These are phyloP conservation scores for Drosophila lacteicornis DNA, from an alignment of 1,140 invertebrate genomes.

Conservation along the genomic window DNA sequence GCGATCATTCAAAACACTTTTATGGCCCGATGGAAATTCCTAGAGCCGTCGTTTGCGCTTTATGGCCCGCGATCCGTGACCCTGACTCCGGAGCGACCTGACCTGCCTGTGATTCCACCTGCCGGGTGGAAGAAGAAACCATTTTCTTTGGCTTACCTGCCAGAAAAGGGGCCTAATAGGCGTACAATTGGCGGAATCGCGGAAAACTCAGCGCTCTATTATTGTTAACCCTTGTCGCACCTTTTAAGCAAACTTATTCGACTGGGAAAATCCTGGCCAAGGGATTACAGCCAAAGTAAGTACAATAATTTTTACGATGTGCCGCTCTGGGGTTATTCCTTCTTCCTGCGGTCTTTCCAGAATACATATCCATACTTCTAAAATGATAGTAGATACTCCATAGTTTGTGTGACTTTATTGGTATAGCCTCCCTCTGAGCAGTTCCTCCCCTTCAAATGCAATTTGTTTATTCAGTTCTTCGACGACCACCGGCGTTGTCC, in stretches of 20 bases:
- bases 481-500: conserved; percentile 28
- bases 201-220: conserved; percentile 1
- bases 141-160: conserved; percentile 13
- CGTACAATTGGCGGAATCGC: conserved; percentile 40
- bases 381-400: not conserved
- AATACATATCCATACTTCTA: no score
- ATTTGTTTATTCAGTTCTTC: conserved; percentile 18
- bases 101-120: conserved; percentile 37
- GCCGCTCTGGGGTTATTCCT: not conserved
- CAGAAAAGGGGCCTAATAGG: conserved; percentile 17
- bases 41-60: conserved; percentile 38
- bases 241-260: conserved; percentile 2
- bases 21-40: conserved; percentile 66
- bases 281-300: conserved; percentile 1
- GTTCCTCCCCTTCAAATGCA: not conserved
- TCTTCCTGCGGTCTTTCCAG: not conserved
- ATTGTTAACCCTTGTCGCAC: conserved; percentile 1
- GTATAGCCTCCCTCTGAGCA: conserved; percentile 1
- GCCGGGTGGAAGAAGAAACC: conserved; percentile 16
- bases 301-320: conserved; percentile 29
- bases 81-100: conserved; percentile 50
- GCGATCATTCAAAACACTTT: conserved; percentile 72
- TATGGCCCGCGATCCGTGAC: conserved; percentile 33
- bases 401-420: not conserved
- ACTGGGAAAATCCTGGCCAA: conserved; percentile 8